Base-by-base conservation (phyloP, 2,888 invertebrate species). In the Drosophila emarginata region DNA sequence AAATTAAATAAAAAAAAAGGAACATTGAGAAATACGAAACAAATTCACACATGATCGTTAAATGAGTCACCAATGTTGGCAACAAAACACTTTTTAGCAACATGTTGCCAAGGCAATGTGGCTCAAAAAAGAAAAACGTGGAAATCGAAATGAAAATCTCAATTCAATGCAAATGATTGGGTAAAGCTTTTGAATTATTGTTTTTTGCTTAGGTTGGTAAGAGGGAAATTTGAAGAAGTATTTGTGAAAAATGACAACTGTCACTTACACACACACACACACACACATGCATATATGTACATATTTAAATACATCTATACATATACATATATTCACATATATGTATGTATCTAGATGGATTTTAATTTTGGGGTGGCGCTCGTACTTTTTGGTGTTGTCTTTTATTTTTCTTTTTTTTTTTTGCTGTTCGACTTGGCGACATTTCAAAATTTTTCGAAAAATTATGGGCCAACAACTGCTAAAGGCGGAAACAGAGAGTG, bases 201-300 rank as follows among this genome's bases (percentile, higher is more conserved):
- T n/a, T n/a, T n/a, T n/a, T 28, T 6, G 2, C 23, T 28, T 28
- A 28, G 28, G 1, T 28, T 28, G 28, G 5, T 54, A 14, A 11
- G 28, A n/a, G n/a, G 60, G 18, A 63, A 76, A 67, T 74, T 70
- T 62, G 64, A 59, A 21, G 11, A 70, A 64, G 71, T 80, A 84
- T 87, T 78, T 84, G 72, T 79, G 75, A 87, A 84, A 81, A 79
- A 76, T 87, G 82, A 75, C 85, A 87, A 81, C 74, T 74, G 81
- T 77, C 74, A 64, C 51, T 58, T 51, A 57, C 39, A 61, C 50
- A 67, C 32, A 63, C 58, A 64, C n/a, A 18, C 37, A 60, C 59
- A 56, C 63, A 54, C 61, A 9, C 2, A 9, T 32, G 28, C 11
- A 32, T 9, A 32, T 32, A 28, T 6, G 5, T 28, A 32, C 32